Evolutionary conservation across 2,888 invertebrate genomes (phyloP).

Genomic region (Hirtodrosophila duncani): DNA sequence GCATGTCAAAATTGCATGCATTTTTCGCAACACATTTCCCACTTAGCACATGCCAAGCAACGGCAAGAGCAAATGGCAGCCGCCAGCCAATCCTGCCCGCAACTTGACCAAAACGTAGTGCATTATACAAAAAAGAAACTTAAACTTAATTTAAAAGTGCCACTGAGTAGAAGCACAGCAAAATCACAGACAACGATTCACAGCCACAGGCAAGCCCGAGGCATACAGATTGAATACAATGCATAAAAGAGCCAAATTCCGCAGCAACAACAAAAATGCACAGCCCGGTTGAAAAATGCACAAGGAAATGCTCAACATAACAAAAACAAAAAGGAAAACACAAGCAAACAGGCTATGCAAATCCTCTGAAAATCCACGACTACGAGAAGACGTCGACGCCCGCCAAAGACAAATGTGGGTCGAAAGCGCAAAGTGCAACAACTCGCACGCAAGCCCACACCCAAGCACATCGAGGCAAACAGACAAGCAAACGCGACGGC

Average conservation of each 20-base stretch:
- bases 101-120: constrained; percentile 52
- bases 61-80: not conserved
- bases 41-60: constrained; percentile 17
- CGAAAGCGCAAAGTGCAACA: constrained; percentile 70
- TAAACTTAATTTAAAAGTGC: constrained; percentile 63
- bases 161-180: constrained; percentile 25
- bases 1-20: constrained; percentile 39
- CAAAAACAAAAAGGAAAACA: constrained; percentile 16
- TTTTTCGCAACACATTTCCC: constrained; percentile 17
- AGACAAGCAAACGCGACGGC: constrained; percentile 24
- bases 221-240: constrained; percentile 42
- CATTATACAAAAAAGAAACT: constrained; percentile 44
- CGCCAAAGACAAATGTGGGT: constrained; percentile 69
- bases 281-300: constrained; percentile 43
- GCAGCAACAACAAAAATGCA: constrained; percentile 17
- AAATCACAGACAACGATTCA: constrained; percentile 1
- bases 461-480: constrained; percentile 1
- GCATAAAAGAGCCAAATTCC: constrained; percentile 59
- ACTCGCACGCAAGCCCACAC: constrained; percentile 45
- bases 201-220: not conserved
- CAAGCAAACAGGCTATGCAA: constrained; percentile 41
- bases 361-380: constrained; percentile 65
- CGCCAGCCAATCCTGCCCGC: too few species aligned
- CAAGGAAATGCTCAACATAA: constrained; percentile 53
- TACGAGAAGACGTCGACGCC: constrained; percentile 35